Evolutionary conservation across 2,113 vertebrate genomes (phyloP), one percentile per base, ranked within the genome.

Genomic region (Oncorhynchus clarkii): DNA sequence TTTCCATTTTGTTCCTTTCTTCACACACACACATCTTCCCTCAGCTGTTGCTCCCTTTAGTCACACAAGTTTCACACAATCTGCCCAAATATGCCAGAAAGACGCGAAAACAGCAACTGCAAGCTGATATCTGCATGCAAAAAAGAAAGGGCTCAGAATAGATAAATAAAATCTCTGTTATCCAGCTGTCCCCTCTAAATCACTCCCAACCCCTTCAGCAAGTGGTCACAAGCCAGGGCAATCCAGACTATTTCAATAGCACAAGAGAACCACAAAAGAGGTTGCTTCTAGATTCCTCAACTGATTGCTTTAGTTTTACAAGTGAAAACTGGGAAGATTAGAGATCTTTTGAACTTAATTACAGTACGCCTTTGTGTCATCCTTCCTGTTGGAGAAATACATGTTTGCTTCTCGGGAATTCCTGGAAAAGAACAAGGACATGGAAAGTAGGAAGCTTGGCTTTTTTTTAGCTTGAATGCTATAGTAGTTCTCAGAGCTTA

Each of bases 161-260:
- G 88, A 92, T 88, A 88, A 93, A 93, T 91, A 90, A 88, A 90
- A 93, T 89, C 85, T 89, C 85, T 89, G 88, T 88, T 88, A 89
- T 86, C 88, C 92, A 94, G 92, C 92, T 94, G 93, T 91, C 90
- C 81, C 83, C 88, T 72, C 82, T 93, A 93, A 94, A 94, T 94
- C 92, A 93, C 75, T 88, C 77, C 84, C 81, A 84, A 87, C 84
- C 89, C 86, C 86, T 84, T 86, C 87, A 86, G 92, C 91, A 92
- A 93, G 88, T 88, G 90, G 90, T 88, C 89, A 87, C 83, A 88
- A 90, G 89, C 89, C 83, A 70, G 78, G 80, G 80, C 80, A 87
- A 83, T 87, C 87, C 86, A 84, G 80, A 82, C 81, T 88, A 86
- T 89, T 88, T 91, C 85, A 86, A 89, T 83, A 85, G 84, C 88